Conservation (phyloP, 2,888 invertebrate genomes). For the Steromphala cineraria region DNA sequence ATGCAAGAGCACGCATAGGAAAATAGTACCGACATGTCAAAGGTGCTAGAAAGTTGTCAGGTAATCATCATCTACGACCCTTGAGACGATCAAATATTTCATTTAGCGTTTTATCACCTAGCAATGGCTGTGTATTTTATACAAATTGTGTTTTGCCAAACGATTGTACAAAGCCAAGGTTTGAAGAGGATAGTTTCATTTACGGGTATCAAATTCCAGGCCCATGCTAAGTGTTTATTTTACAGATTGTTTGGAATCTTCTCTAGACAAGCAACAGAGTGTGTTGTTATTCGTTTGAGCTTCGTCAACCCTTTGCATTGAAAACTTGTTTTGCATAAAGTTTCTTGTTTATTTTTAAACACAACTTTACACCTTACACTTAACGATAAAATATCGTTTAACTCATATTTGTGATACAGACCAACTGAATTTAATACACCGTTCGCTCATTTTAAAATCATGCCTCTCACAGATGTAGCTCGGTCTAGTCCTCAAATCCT, state of each 20-base stretch:
- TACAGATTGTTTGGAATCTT: neutral
- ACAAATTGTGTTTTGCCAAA: neutral
- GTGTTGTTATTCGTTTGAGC: too few species aligned
- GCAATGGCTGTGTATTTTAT: conserved; percentile 5
- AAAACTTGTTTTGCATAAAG: too few species aligned
- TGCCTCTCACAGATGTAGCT: too few species aligned
- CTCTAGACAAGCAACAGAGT: neutral
- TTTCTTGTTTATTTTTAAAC: too few species aligned
- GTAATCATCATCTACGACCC: conserved; percentile 6
- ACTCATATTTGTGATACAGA: too few species aligned
- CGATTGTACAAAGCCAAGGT: neutral
- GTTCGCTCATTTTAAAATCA: too few species aligned
- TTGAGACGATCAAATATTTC: conserved; percentile 4
- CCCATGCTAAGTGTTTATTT: neutral
- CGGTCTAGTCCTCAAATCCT: too few species aligned
- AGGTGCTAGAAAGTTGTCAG: conserved; percentile 3
- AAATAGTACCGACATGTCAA: conserved; percentile 6
- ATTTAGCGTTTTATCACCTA: neutral
- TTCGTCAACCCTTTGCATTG: too few species aligned
- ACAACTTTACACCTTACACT: too few species aligned
- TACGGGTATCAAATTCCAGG: neutral
- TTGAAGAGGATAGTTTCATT: neutral
- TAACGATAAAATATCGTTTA: too few species aligned
- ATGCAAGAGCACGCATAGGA: conserved; percentile 5
- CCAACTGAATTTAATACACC: too few species aligned